These are phyloP conservation scores for Scrobipalpa atriplicella DNA, from an alignment of 2,888 invertebrate genomes.

Conservation along the genomic window DNA sequence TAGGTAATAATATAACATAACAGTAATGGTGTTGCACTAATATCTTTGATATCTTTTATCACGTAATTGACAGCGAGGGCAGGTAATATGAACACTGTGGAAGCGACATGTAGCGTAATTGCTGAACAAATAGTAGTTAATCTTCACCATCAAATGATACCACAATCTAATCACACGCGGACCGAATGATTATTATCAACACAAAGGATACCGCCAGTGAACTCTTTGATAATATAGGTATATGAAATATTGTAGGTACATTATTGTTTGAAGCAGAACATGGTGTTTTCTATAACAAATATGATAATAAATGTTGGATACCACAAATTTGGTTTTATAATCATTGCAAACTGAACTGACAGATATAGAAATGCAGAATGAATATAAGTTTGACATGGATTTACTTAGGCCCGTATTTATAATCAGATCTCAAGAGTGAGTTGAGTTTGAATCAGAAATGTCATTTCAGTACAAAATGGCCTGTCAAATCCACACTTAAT, in stretches of 20 bases:
- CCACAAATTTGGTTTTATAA: too few species aligned
- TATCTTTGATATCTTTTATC: constrained; percentile 11
- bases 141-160: constrained; percentile 72
- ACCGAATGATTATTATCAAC: constrained; percentile 59
- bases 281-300: background rate
- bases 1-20: too few species aligned
- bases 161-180: constrained; percentile 63
- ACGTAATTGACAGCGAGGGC: background rate
- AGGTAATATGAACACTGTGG: constrained; percentile 51
- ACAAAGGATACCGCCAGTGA: constrained; percentile 38
- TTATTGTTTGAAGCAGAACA: background rate
- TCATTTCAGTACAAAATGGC: too few species aligned
- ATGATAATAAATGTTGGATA: too few species aligned
- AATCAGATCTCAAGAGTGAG: too few species aligned
- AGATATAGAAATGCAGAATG: too few species aligned
- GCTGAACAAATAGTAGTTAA: constrained; percentile 75
- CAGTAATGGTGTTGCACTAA: background rate
- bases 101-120: constrained; percentile 57
- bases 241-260: background rate
- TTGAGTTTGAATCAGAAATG: too few species aligned
- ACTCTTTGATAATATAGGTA: background rate
- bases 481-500: too few species aligned
- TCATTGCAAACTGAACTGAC: too few species aligned
- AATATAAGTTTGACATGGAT: too few species aligned
- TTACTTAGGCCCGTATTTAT: too few species aligned